Conservation (phyloP, 1,140 invertebrate genomes). For the Drosophila willistoni region DNA sequence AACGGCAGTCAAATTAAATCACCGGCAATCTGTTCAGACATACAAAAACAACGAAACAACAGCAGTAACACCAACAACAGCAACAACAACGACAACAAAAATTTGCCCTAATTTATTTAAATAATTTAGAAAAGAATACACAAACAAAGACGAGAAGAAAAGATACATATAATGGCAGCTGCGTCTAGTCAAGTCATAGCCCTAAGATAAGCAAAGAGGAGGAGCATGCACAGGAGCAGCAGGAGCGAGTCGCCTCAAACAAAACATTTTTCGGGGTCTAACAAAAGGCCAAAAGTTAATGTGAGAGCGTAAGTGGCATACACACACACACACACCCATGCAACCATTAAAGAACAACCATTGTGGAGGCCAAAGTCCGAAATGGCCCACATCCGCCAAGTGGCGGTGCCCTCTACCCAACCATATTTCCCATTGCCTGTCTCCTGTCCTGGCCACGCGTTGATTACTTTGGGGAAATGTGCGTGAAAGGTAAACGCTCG, state of each 20-base stretch:
- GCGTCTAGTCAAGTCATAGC: constrained; percentile 68
- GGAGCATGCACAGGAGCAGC: too few species aligned
- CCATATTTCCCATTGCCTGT: constrained; percentile 27
- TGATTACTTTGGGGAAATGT: constrained; percentile 81
- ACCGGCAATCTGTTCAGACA: constrained; percentile 59
- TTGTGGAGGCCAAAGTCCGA: constrained; percentile 29
- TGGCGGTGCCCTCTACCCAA: constrained; percentile 30
- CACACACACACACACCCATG: constrained; percentile 24
- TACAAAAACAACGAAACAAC: neutral
- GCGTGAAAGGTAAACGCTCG: constrained; percentile 70
- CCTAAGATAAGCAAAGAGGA: constrained; percentile 47
- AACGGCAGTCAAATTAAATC: constrained; percentile 74
- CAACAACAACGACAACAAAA: constrained; percentile 31
- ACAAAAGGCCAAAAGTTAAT: constrained; percentile 81
- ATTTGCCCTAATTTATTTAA: constrained; percentile 76
- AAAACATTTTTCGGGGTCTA: constrained; percentile 55
- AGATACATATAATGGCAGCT: constrained; percentile 59
- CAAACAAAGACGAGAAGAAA: constrained; percentile 34
- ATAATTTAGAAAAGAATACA: constrained; percentile 64
- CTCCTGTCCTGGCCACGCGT: constrained; percentile 66
- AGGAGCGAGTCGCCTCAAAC: constrained; percentile 34
- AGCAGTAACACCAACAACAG: neutral
- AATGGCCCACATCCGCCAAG: constrained; percentile 58
- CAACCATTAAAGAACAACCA: constrained; percentile 61
- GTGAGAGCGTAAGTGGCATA: constrained; percentile 71